These are phyloP conservation scores for Plestiodon gilberti DNA, from an alignment of 2,113 vertebrate species.

Conservation along the genomic window DNA sequence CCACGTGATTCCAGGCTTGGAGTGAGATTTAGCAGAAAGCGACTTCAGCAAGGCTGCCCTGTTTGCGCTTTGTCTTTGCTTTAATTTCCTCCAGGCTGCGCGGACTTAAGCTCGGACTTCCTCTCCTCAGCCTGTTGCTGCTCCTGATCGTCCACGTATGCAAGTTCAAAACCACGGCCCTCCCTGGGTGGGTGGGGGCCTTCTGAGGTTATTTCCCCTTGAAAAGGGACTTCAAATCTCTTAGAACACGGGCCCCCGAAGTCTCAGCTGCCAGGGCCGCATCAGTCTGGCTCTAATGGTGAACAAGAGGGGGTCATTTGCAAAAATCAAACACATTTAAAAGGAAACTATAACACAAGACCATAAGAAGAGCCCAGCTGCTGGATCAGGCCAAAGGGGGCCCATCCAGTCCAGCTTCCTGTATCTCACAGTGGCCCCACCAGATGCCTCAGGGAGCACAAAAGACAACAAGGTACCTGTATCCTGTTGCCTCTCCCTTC, in stretches of 20 bases:
- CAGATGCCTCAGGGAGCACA: no score
- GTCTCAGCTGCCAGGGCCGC: no score
- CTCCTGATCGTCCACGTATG: neutral
- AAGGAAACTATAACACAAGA: no score
- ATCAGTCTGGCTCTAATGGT: no score
- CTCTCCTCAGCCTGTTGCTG: neutral
- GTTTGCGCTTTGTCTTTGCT: neutral
- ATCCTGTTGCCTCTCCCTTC: no score
- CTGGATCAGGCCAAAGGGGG: no score
- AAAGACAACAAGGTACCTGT: no score
- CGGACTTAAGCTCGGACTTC: neutral
- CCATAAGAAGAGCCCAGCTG: no score
- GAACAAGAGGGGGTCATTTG: no score
- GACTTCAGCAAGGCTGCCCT: neutral
- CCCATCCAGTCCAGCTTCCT: no score
- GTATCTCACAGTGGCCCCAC: no score
- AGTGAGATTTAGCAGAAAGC: neutral
- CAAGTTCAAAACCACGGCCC: neutral
- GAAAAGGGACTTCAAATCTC: neutral
- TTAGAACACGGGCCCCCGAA: neutral
- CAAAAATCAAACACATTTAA: no score
- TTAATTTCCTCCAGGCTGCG: constrained; percentile 20
- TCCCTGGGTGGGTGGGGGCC: neutral
- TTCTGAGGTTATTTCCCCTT: neutral
- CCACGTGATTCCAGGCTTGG: neutral